A percentile compares a stretch with the other conserved stretches of the same genome.
Conservation (phyloP, 2,797 vertebrate genomes). For the Choloepus didactylus region DNA sequence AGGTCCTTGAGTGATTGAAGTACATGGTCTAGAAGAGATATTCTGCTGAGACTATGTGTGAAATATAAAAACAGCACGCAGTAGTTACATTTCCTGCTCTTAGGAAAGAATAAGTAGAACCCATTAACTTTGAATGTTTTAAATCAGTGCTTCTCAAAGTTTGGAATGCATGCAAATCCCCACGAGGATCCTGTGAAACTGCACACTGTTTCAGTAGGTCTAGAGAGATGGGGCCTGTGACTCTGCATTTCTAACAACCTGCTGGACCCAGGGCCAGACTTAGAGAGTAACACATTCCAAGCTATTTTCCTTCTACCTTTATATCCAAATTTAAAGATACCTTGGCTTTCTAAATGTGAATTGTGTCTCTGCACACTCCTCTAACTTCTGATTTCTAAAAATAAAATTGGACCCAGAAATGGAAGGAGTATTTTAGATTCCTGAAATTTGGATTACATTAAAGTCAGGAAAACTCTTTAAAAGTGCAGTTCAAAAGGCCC, state of each 20-base stretch:
- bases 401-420: constrained; percentile 8
- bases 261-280: not conserved
- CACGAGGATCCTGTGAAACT: not conserved
- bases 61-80: not conserved
- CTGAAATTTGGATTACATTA: constrained; percentile 32
- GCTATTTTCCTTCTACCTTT: constrained; percentile 7
- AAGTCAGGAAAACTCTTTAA: constrained; percentile 1
- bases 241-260: not conserved
- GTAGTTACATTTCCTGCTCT: not conserved
- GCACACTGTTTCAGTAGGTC: not conserved
- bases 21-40: not conserved
- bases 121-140: not conserved
- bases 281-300: not conserved
- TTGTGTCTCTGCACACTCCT: constrained; percentile 48
- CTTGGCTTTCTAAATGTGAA: constrained; percentile 54
- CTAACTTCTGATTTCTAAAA: constrained; percentile 67
- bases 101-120: constrained; percentile 21
- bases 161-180: not conserved
- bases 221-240: not conserved
- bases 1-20: not conserved
- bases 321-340: constrained; percentile 11
- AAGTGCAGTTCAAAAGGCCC: not conserved
- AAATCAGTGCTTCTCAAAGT: not conserved
- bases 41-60: not conserved
- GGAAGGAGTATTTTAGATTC: constrained; percentile 39